These are phyloP conservation scores for Liposcelis brunnea DNA, from an alignment of 2,888 invertebrate species.

Conservation along the genomic window DNA sequence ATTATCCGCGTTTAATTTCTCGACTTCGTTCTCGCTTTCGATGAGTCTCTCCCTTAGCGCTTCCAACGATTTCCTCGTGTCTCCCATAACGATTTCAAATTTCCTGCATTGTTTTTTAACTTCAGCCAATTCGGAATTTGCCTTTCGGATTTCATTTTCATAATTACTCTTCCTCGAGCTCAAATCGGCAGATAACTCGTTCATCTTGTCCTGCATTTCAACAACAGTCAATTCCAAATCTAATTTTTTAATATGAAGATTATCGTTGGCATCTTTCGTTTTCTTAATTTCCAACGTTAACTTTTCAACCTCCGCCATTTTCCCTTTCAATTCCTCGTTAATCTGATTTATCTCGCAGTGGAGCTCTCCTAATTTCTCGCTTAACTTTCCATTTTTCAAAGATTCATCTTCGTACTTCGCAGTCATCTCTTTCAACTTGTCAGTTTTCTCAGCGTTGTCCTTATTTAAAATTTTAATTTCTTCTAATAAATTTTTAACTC, in stretches of 20 bases:
- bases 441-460: neutral
- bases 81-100: conserved; percentile 12
- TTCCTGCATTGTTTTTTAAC: conserved; percentile 11
- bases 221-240: conserved; percentile 13
- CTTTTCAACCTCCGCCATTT: neutral
- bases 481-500: neutral
- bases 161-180: neutral
- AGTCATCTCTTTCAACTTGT: neutral
- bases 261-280: conserved; percentile 7
- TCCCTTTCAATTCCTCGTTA: neutral
- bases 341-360: neutral
- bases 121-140: conserved; percentile 1
- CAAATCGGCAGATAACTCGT: conserved; percentile 4
- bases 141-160: neutral
- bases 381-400: conserved; percentile 1
- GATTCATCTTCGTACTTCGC: neutral
- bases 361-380: conserved; percentile 4
- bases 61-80: conserved; percentile 12
- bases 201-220: conserved; percentile 13
- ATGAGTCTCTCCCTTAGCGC: conserved; percentile 12
- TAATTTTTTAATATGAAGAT: conserved; percentile 12
- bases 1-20: conserved; percentile 5
- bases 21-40: conserved; percentile 12
- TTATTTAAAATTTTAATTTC: conserved; percentile 3
- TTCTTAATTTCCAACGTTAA: neutral